phyloP scores from a whole-genome alignment of 1,140 invertebrate species.

The Homalodisca vitripennis region DNA sequence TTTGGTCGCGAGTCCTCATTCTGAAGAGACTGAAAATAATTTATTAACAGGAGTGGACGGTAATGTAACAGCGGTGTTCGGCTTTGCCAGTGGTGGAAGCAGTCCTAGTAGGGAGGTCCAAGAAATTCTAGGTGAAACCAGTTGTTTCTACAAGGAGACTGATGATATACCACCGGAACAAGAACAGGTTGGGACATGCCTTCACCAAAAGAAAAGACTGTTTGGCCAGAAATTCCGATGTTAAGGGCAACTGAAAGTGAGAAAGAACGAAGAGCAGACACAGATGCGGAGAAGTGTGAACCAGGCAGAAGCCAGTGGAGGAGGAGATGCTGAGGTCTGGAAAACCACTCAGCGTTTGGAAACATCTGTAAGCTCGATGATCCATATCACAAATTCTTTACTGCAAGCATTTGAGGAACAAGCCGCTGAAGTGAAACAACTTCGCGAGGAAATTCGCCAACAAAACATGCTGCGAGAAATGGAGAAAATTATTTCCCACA shows the following conservation, averaged over 20 bases:
- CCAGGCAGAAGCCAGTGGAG: background rate
- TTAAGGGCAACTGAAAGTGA: conserved; percentile 49
- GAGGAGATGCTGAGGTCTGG: background rate
- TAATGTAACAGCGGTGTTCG: conserved; percentile 3
- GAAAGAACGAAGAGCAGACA: conserved; percentile 40
- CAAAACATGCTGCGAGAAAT: conserved; percentile 26
- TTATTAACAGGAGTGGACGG: background rate
- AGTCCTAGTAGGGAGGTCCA: conserved; percentile 85
- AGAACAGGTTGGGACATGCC: conserved; percentile 30
- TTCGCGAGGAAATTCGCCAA: conserved; percentile 25
- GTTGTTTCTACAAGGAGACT: conserved; percentile 24
- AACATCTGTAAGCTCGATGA: conserved; percentile 4
- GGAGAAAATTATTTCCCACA: conserved; percentile 17
- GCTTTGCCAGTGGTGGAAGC: conserved; percentile 64
- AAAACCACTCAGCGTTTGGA: conserved; percentile 30
- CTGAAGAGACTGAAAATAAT: background rate
- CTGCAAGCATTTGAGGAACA: conserved; percentile 29
- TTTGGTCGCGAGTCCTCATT: conserved; percentile 12
- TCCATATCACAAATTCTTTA: conserved; percentile 8
- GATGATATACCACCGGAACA: conserved; percentile 11
- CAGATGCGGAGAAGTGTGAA: conserved; percentile 17
- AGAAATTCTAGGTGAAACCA: conserved; percentile 54
- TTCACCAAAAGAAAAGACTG: conserved; percentile 36
- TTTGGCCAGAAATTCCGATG: conserved; percentile 52
- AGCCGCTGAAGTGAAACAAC: conserved; percentile 20